Evolutionary conservation across 2,797 vertebrate species (phyloP), one percentile per base, ranked within the genome.

Genomic region (Toxotes lorentzi): DNA sequence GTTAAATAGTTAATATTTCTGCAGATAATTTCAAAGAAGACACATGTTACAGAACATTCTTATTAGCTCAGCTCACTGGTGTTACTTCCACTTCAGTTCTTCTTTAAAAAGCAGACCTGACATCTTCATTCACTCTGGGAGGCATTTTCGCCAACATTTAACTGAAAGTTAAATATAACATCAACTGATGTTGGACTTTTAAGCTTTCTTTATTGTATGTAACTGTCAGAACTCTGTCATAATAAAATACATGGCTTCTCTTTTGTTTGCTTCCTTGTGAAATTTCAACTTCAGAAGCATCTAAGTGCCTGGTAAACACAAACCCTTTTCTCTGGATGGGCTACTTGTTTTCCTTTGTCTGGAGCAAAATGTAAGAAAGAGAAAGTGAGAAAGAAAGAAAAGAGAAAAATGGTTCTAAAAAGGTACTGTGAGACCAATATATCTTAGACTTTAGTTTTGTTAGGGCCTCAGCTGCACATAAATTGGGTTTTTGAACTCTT

Each of bases 141-240:
- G 27, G 27, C 27, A 27, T 27, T 27, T 27, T 27, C 27, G 27
- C 27, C 27, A 27, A 27, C 27, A 27, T 3, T 27, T 27, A 27
- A 27, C 27, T 27, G 27, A 27, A 27, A 27, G 27, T 27, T 27
- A 27, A 27, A 27, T 27, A 27, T 27, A 27, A 27, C 27, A 27
- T 27, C 27, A 27, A 27, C 27, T 27, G 27, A 27, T 27, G 27
- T 8, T 14, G 4, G 30, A 1, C 50, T 75, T 71, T 76, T 35
- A 73, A 76, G 50, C 51, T 64, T 64, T 57, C 27, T 66, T 50
- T 51, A 67, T 51, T 76, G 13, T 53, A 64, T 53, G 32, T n/a
- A 58, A 45, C 41, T 54, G 34, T 58, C 54, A 70, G 14, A 12
- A 43, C 27, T 27, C 40, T 43, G 65, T 70, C 66, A 38, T 40